Conservation (phyloP, 2,113 vertebrate genomes). For the Procavia capensis region DNA sequence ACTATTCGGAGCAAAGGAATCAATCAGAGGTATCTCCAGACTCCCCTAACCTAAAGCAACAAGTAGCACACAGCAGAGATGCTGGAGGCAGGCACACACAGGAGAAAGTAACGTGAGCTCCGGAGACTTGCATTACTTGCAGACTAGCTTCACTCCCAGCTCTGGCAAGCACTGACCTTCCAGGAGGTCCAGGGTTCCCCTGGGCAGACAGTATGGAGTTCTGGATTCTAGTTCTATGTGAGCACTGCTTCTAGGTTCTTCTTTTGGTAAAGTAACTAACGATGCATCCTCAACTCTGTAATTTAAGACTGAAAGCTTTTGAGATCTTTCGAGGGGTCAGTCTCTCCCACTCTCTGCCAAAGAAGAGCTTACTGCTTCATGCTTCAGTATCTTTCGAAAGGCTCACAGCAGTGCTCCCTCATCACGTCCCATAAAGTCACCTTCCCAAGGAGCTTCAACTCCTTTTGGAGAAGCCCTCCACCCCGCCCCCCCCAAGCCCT, state of each 20-base stretch:
- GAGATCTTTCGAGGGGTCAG: background rate
- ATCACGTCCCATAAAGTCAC: background rate
- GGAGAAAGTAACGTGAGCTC: too few species aligned
- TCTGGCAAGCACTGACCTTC: background rate
- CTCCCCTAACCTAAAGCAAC: background rate
- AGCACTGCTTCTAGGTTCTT: background rate
- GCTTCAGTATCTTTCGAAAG: background rate
- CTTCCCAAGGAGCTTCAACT: background rate
- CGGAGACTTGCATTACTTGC: background rate
- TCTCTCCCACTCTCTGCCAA: background rate
- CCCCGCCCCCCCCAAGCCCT: background rate
- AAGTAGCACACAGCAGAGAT: rapidly evolving
- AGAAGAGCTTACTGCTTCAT: background rate
- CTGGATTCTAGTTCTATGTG: background rate
- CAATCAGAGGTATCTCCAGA: background rate
- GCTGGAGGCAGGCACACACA: background rate
- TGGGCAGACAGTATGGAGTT: background rate
- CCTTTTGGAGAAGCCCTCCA: background rate
- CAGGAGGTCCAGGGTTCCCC: background rate
- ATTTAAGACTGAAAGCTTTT: background rate
- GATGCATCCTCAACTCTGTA: background rate
- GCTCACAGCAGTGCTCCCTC: background rate
- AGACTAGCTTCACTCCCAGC: rapidly evolving
- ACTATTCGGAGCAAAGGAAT: background rate
- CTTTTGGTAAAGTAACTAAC: background rate